These are phyloP conservation scores for Rhopalosiphum nymphaeae DNA, from an alignment of 2,888 invertebrate genomes.

Conservation along the genomic window DNA sequence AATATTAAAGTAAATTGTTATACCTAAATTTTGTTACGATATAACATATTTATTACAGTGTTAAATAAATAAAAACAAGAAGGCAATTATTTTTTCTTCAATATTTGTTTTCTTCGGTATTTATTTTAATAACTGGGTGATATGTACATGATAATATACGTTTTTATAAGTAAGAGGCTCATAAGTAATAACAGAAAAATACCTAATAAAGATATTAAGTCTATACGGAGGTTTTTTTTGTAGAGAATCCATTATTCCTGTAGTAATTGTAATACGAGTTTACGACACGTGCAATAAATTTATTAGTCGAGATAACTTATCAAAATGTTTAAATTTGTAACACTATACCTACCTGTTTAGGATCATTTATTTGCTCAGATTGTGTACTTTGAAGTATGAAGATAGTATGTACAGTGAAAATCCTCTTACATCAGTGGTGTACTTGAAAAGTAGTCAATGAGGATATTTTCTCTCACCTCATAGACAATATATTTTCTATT, in stretches of 20 bases:
- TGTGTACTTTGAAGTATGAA: neutral
- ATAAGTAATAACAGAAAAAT: neutral
- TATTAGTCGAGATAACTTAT: neutral
- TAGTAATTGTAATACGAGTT: neutral
- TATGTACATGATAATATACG: neutral
- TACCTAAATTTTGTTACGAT: neutral
- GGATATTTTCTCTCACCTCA: neutral
- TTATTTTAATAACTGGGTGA: neutral
- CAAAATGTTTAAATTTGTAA: neutral
- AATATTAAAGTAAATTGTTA: too few relatives aligned
- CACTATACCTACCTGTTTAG: too few relatives aligned
- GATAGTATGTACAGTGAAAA: neutral
- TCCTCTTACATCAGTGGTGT: neutral
- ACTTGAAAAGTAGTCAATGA: neutral
- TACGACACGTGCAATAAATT: neutral
- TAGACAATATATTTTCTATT: neutral
- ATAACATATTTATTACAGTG: neutral
- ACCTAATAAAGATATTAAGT: neutral
- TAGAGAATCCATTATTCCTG: neutral
- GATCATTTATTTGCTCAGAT: neutral
- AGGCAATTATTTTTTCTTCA: neutral
- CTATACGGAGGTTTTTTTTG: neutral
- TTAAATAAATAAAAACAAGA: neutral
- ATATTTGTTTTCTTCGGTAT: neutral
- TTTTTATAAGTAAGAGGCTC: neutral